Evolutionary conservation across 2,797 vertebrate species (phyloP).

Genomic region (Semaprochilodus insignis): DNA sequence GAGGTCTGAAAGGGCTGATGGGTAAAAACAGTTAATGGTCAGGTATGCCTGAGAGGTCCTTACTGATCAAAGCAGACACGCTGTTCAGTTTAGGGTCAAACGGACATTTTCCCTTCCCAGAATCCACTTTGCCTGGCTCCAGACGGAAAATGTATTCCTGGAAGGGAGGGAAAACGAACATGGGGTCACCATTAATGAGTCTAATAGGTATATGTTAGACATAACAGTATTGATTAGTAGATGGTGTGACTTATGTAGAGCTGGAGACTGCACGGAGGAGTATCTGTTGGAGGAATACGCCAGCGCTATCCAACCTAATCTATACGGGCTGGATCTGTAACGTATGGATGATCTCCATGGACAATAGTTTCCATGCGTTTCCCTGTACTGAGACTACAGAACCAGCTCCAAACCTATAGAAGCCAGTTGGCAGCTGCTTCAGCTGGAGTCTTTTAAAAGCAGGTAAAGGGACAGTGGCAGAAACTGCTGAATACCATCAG

Average conservation of each 20-base stretch:
- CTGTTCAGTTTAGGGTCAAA: conserved; percentile 99
- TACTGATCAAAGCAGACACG: conserved; percentile 96
- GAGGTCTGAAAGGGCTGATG: not conserved
- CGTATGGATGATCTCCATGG: not conserved
- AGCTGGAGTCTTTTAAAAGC: not conserved
- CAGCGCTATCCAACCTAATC: not conserved
- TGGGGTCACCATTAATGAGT: conserved; percentile 50
- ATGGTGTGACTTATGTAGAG: conserved; percentile 25
- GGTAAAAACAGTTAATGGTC: conserved; percentile 6
- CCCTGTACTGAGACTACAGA: not conserved
- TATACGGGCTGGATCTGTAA: too few relatives aligned
- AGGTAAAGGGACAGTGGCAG: not conserved
- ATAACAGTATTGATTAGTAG: conserved; percentile 53
- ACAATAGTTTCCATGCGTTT: not conserved
- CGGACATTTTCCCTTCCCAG: conserved; percentile 98
- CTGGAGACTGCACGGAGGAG: conserved; percentile 29
- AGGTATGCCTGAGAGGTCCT: conserved; percentile 67
- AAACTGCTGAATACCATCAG: too few relatives aligned
- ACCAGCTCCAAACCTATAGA: not conserved
- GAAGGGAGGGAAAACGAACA: conserved; percentile 56
- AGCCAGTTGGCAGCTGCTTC: not conserved
- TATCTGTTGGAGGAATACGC: conserved; percentile 31
- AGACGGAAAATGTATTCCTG: conserved; percentile 98
- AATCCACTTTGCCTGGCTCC: conserved; percentile 95
- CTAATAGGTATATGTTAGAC: conserved; percentile 43